Percentiles rank a stretch among this genome's conserved stretches.
phyloP scores from a whole-genome alignment of 2,888 invertebrate genomes.

The Torymus auratus region DNA sequence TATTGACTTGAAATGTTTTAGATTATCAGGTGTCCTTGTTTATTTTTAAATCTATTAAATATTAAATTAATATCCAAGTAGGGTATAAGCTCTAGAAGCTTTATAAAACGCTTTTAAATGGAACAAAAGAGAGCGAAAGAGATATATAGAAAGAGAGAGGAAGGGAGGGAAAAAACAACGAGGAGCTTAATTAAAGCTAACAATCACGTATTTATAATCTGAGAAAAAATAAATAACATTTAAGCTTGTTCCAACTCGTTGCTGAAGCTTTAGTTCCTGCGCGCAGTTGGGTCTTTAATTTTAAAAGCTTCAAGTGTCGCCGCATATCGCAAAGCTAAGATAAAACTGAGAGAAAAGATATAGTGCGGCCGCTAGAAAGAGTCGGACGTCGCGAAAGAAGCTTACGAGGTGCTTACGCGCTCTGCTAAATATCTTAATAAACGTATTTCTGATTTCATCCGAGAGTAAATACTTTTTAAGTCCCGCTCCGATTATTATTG shows the following conservation, averaged over 20 bases:
- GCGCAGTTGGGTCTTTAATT: background rate
- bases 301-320: background rate
- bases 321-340: background rate
- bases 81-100: too few relatives aligned
- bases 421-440: slow-evolving; percentile 32
- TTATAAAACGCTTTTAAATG: background rate
- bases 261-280: background rate
- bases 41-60: too few relatives aligned
- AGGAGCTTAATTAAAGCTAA: background rate
- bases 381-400: background rate
- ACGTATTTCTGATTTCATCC: slow-evolving; percentile 13
- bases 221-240: background rate
- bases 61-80: too few relatives aligned
- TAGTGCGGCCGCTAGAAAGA: background rate
- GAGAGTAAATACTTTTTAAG: background rate
- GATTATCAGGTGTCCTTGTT: too few relatives aligned
- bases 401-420: slow-evolving; percentile 3
- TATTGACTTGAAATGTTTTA: too few relatives aligned
- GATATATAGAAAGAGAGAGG: background rate
- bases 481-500: too few relatives aligned
- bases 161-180: background rate
- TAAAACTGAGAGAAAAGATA: background rate
- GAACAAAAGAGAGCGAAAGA: background rate
- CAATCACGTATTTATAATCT: background rate
- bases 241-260: background rate